phyloP scores from a whole-genome alignment of 2,113 vertebrate genomes.

The Tapirus terrestris region DNA sequence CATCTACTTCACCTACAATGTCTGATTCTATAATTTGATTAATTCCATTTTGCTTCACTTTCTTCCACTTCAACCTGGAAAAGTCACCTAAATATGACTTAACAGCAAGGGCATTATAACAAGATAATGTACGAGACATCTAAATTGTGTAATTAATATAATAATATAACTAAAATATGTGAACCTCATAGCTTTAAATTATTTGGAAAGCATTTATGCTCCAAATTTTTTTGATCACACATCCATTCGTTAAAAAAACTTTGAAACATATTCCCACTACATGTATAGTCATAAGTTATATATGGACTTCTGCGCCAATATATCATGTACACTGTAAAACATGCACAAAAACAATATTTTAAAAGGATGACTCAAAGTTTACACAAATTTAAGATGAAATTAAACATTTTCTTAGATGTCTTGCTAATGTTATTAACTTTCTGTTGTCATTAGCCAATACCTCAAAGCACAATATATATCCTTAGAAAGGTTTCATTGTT shows the following conservation, averaged over 20 bases:
- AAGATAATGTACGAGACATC: slow-evolving; percentile 37
- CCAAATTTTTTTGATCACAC: not conserved
- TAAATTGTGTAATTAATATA: slow-evolving; percentile 1
- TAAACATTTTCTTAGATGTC: not conserved
- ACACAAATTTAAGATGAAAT: slow-evolving; percentile 13
- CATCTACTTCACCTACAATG: not conserved
- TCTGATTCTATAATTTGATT: slow-evolving; percentile 43
- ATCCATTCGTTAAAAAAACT: not conserved
- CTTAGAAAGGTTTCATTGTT: not conserved
- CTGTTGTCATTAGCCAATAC: not conserved
- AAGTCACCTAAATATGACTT: slow-evolving; percentile 12
- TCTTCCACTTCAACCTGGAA: slow-evolving; percentile 28
- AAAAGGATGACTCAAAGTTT: slow-evolving; percentile 12
- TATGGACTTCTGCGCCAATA: not conserved
- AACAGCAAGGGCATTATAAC: not conserved
- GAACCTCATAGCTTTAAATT: not conserved
- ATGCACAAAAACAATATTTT: not conserved
- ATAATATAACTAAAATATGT: not conserved
- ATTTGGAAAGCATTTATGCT: not conserved
- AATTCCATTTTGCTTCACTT: not conserved
- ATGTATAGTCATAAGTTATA: not conserved
- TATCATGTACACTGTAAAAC: not conserved
- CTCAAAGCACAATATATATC: not conserved
- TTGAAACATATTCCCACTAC: not conserved
- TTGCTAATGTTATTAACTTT: not conserved